A percentile compares a stretch with the other conserved stretches of the same genome.
Evolutionary conservation across 1,140 invertebrate genomes (phyloP).

Genomic region (Aphidius ervi): DNA sequence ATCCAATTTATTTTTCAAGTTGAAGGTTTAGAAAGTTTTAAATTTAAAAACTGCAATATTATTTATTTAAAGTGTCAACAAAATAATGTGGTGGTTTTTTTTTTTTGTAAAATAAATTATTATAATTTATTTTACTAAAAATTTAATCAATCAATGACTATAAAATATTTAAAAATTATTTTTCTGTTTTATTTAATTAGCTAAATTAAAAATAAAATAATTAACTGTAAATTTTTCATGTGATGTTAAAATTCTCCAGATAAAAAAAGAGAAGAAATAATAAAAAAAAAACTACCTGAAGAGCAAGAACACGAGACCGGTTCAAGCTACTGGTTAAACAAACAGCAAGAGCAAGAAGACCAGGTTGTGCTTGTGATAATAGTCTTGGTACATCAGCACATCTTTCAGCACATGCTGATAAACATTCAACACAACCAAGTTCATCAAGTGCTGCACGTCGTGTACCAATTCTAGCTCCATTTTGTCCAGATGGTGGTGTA

Average conservation of each 20-base stretch:
- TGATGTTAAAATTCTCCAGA: not conserved
- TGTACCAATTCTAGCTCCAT: conserved; percentile 48
- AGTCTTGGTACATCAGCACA: conserved; percentile 71
- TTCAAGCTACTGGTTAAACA: conserved; percentile 83
- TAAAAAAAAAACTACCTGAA: conserved; percentile 62
- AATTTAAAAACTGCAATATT: too few species aligned
- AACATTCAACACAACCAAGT: conserved; percentile 82
- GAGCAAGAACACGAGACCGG: conserved; percentile 74
- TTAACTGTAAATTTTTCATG: conserved; percentile 4
- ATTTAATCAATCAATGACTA: too few species aligned
- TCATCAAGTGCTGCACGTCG: conserved; percentile 76
- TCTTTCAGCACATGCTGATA: conserved; percentile 71
- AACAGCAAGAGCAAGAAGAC: conserved; percentile 80
- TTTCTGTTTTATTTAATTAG: too few species aligned
- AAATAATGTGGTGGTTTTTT: too few species aligned
- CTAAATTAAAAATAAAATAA: conserved; percentile 5
- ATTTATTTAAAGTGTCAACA: too few species aligned
- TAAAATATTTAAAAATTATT: too few species aligned
- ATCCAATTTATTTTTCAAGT: too few species aligned
- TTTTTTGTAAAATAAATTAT: too few species aligned
- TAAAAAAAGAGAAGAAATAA: conserved; percentile 1
- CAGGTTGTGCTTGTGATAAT: conserved; percentile 72
- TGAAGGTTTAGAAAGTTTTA: too few species aligned
- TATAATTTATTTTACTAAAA: too few species aligned
- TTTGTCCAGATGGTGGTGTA: conserved; percentile 50